Percentiles rank a stretch among this genome's conserved stretches.
Conservation (phyloP, 53 echinoderm and acorn worm species). For the Glandiceps talaboti region DNA sequence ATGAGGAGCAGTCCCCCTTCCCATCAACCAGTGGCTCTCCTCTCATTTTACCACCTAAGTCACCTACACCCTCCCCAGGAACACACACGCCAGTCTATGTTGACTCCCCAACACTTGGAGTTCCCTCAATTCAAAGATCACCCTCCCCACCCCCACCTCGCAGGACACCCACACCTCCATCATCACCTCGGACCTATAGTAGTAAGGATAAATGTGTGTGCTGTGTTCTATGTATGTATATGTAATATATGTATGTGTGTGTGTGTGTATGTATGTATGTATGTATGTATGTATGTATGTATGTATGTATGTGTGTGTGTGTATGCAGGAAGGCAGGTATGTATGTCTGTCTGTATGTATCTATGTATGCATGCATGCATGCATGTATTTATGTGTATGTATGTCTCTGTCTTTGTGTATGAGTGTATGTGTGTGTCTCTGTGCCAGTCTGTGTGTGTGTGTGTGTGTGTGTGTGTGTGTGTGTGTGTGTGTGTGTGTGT, state of each 20-base stretch:
- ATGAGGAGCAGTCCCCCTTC: neutral
- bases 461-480: neutral
- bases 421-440: neutral
- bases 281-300: neutral
- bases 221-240: neutral
- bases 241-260: neutral
- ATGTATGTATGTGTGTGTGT: neutral
- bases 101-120: neutral
- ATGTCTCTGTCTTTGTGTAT: neutral
- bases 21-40: neutral
- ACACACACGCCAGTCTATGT: neutral
- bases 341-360: neutral
- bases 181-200: constrained; percentile 4
- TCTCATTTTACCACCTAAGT: neutral
- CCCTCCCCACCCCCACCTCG: constrained; percentile 19
- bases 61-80: neutral
- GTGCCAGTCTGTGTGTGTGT: neutral
- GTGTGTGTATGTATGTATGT: neutral
- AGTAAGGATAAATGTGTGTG: no score
- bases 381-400: neutral
- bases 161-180: constrained; percentile 18
- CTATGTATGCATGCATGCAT: no score
- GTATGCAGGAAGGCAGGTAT: neutral
- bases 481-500: neutral
- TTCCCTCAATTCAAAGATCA: constrained; percentile 1